Conservation (phyloP, 2,888 invertebrate species). For the Philereme transversata region DNA sequence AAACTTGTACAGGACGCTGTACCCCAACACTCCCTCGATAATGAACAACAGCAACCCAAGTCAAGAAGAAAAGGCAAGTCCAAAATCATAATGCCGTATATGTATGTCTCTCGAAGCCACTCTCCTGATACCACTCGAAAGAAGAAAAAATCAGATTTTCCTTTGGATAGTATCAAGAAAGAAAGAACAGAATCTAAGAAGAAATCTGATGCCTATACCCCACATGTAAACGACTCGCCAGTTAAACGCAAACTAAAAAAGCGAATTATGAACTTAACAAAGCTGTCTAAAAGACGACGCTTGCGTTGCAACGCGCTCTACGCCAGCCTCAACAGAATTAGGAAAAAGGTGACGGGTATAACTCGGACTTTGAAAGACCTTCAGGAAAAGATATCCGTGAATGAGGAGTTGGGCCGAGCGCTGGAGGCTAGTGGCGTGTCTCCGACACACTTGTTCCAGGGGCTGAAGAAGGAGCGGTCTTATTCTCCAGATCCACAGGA, state of each 20-base stretch:
- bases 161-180: neutral
- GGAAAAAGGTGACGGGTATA: conserved; percentile 14
- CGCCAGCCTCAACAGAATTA: conserved; percentile 15
- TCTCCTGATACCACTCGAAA: neutral
- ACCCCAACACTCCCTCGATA: conserved; percentile 4
- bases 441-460: conserved; percentile 7
- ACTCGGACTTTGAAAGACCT: conserved; percentile 3
- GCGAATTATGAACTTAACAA: conserved; percentile 15
- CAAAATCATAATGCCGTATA: conserved; percentile 2
- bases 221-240: neutral
- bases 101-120: neutral
- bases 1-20: conserved; percentile 14
- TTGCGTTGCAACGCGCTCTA: conserved; percentile 24
- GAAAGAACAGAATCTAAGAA: neutral
- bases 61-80: conserved; percentile 5
- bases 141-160: neutral
- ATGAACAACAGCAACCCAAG: neutral
- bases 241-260: conserved; percentile 19
- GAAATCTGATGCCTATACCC: neutral
- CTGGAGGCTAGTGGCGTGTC: conserved; percentile 10
- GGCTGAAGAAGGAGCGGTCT: conserved; percentile 13
- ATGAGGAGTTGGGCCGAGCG: neutral
- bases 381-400: conserved; percentile 1
- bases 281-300: conserved; percentile 20
- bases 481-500: conserved; percentile 13